Base-by-base conservation (phyloP, 1,140 invertebrate genomes). In the Antheraea pernyi region DNA sequence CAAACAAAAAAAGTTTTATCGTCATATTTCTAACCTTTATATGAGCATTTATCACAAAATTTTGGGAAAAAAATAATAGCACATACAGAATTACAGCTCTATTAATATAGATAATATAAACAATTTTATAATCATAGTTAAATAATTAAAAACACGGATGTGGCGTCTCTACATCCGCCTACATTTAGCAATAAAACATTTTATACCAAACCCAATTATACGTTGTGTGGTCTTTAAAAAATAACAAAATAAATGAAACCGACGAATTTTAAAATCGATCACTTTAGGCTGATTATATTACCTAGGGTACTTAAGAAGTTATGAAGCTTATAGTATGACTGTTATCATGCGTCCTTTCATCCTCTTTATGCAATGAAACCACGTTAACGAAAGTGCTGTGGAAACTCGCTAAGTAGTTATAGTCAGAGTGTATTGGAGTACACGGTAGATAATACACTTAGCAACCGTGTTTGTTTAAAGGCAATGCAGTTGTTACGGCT, bases 401-500 rank as follows among this genome's bases (percentile, higher is more conserved):
- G 73, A 69, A 76, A 78, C 73, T 76, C 65, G 74, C 69, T 80
- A 84, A 78, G 75, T 82, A 81, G 74, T 77, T 80, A 68, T 72
- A 77, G 74, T 82, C 77, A 78, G 75, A 78, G 72, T 79, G 74
- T 71, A 79, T 72, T 75, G 69, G 63, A 76, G 68, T 68, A 72
- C 75, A 76, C 69, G 61, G 70, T 69, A 77, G 73, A 72, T 81
- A 82, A 81, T 79, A 81, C 78, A 77, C 77, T 79, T 78, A 80
- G 72, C 66, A 74, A 73, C 69, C 46, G 16, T 77, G 73, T 83
- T 77, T 82, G 79, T 82, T 80, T 77, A 76, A 67, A 81, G 65
- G 74, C 71, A 78, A 84, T 79, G 77, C 76, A 82, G 74, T 79
- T 83, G 74, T 81, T 79, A 73, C 70, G 65, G 78, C 79, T 81